These are phyloP conservation scores for Passer montanus DNA, from an alignment of 2,113 vertebrate genomes.

Conservation along the genomic window DNA sequence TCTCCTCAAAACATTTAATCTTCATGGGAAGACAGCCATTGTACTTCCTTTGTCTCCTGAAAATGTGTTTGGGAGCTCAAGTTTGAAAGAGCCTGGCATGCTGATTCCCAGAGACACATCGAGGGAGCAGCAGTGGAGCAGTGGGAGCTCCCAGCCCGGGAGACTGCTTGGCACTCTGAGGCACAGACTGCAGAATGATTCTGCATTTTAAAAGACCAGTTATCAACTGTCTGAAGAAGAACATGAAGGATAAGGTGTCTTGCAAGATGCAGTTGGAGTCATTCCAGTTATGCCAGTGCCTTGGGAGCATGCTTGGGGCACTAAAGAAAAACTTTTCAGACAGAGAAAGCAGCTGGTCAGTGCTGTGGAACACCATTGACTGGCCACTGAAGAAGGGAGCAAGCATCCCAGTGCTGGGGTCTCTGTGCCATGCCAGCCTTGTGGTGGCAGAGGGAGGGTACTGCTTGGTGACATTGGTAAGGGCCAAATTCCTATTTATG, in stretches of 20 bases:
- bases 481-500: background rate
- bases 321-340: background rate
- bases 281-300: background rate
- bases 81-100: background rate
- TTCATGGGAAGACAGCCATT: background rate
- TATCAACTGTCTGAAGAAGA: background rate
- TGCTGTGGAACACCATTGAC: background rate
- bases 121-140: background rate
- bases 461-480: background rate
- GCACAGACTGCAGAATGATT: background rate
- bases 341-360: background rate
- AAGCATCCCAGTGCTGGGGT: background rate
- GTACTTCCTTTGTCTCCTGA: background rate
- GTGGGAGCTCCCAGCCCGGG: background rate
- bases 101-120: background rate
- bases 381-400: background rate
- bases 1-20: background rate
- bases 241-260: background rate
- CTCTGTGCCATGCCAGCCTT: background rate
- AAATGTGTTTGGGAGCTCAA: background rate
- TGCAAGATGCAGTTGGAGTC: background rate
- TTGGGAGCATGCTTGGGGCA: fast-evolving
- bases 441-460: background rate
- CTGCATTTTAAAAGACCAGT: background rate
- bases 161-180: background rate